phyloP scores from a whole-genome alignment of 2,888 invertebrate genomes.

The Pachliopta kotzebuea region DNA sequence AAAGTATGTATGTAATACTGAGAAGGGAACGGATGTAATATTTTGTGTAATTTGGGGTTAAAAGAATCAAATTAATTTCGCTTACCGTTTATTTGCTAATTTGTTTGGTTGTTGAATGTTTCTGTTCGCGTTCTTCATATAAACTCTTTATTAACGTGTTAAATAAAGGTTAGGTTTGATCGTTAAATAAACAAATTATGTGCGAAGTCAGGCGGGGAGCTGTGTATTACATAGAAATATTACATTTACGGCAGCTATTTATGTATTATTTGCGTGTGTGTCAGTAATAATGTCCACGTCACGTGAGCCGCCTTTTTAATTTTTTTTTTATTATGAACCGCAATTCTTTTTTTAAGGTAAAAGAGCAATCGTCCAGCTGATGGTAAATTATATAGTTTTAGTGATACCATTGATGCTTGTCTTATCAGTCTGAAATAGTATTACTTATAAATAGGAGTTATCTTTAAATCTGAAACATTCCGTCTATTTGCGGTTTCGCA shows the following conservation, averaged over 20 bases:
- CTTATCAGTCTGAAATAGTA: too few relatives aligned
- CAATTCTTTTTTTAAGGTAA: neutral
- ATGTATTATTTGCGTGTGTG: conserved; percentile 27
- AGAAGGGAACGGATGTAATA: too few relatives aligned
- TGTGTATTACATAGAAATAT: conserved; percentile 25
- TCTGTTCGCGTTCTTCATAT: neutral
- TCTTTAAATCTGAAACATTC: too few relatives aligned
- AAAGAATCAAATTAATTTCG: too few relatives aligned
- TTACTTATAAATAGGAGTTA: too few relatives aligned
- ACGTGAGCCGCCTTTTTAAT: conserved; percentile 8
- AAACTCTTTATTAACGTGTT: conserved; percentile 21
- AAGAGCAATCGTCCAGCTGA: neutral
- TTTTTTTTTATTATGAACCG: neutral
- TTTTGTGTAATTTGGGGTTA: too few relatives aligned
- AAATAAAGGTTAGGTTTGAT: conserved; percentile 21
- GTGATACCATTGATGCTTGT: too few relatives aligned
- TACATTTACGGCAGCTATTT: conserved; percentile 20
- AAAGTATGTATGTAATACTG: too few relatives aligned
- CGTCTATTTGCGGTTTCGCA: too few relatives aligned
- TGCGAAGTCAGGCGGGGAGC: conserved; percentile 18
- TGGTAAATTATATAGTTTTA: too few relatives aligned
- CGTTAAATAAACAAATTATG: conserved; percentile 28
- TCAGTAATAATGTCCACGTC: conserved; percentile 14
- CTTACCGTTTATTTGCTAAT: too few relatives aligned
- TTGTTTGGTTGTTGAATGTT: too few relatives aligned